phyloP scores from a whole-genome alignment of 2,797 vertebrate genomes.

The Manis pentadactyla region DNA sequence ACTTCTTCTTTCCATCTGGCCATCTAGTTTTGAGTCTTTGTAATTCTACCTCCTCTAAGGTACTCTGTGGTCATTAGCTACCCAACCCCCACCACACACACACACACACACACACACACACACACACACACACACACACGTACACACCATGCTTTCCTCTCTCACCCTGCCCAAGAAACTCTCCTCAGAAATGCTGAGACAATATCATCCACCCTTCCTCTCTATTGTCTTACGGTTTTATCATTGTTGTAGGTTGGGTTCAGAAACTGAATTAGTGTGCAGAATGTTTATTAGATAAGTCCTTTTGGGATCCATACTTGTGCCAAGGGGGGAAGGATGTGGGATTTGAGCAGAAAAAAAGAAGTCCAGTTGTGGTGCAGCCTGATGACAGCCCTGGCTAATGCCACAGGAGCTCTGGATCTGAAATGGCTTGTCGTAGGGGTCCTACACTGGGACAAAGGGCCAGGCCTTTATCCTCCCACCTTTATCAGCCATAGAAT shows the following conservation, averaged over 20 bases:
- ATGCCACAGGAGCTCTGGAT: neutral
- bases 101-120: neutral
- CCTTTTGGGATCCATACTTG: neutral
- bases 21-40: neutral
- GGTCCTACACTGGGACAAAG: neutral
- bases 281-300: neutral
- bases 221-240: neutral
- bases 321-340: neutral
- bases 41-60: neutral
- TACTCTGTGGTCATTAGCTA: neutral
- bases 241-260: neutral
- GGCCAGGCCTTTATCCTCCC: neutral
- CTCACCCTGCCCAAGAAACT: neutral
- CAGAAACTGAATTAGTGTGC: neutral
- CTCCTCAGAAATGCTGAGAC: neutral
- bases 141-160: neutral
- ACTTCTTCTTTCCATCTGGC: neutral
- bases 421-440: neutral
- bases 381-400: neutral
- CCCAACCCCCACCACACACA: rapidly evolving
- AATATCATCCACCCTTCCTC: neutral
- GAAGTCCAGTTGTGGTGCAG: neutral
- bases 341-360: neutral
- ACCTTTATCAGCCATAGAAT: neutral
- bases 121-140: neutral